phyloP scores from a whole-genome alignment of 35 echinoderm and acorn worm species.

The Ophioderma brevispina region DNA sequence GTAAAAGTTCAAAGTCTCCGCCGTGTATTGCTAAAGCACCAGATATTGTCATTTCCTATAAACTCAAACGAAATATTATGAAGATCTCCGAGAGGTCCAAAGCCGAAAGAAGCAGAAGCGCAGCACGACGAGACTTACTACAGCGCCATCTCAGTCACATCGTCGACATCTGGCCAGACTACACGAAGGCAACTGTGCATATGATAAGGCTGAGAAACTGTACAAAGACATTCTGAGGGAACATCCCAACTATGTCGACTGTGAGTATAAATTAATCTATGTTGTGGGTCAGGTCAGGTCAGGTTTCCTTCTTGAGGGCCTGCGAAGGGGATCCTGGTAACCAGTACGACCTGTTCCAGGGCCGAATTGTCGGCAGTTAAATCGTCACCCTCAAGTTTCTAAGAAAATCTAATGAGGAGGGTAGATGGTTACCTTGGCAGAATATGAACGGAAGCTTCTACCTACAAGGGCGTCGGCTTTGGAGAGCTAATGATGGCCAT shows the following conservation, averaged over 20 bases:
- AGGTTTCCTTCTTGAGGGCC: too few species aligned
- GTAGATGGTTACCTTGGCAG: too few species aligned
- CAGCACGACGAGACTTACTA: conserved; percentile 97
- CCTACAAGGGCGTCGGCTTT: too few species aligned
- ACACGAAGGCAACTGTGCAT: conserved; percentile 69
- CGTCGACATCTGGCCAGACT: conserved; percentile 88
- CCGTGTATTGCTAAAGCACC: too few species aligned
- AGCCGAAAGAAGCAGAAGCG: conserved; percentile 66
- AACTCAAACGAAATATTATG: conserved; percentile 81
- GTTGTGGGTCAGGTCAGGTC: not conserved
- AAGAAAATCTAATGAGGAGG: too few species aligned
- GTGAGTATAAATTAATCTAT: conserved; percentile 64
- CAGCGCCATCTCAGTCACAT: conserved; percentile 95
- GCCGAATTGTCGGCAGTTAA: too few species aligned
- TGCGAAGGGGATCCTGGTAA: too few species aligned
- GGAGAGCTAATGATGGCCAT: too few species aligned
- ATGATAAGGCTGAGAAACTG: conserved; percentile 86
- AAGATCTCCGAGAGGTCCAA: conserved; percentile 81
- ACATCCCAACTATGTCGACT: conserved; percentile 98
- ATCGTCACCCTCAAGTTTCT: too few species aligned
- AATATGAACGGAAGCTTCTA: too few species aligned
- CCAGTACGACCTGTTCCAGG: not conserved
- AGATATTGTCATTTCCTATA: too few species aligned
- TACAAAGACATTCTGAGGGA: conserved; percentile 94
- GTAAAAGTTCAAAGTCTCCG: too few species aligned